Evolutionary conservation across 1,140 invertebrate species (phyloP), one percentile per base, ranked within the genome.

Genomic region (Solenopsis invicta): DNA sequence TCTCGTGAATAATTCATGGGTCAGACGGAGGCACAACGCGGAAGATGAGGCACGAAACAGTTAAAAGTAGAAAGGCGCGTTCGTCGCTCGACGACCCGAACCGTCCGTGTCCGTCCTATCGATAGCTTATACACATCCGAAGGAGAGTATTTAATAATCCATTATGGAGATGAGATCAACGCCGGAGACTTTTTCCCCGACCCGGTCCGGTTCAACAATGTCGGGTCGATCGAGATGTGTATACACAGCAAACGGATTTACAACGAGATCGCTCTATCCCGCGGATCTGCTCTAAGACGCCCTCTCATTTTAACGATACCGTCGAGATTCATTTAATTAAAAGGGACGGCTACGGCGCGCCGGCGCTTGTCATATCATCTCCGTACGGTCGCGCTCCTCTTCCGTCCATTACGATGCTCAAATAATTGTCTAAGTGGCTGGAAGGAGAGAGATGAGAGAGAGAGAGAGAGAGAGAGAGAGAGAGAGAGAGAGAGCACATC

Each of bases 1-100:
- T 88, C 66, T 66, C 1, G 45, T 89, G 87, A 89, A 89, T 89
- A 88, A 89, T 89, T 89, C 86, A 89, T 89, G 41, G 45, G 45
- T 75, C 61, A 50, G 66, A 85, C 62, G 16, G 54, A 8, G 24
- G 21, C 41, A 10, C 48, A 24, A 18, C 45, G 24, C 54, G 61
- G 67, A 59, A 74, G 67, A 82, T 52, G 67, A 82, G 67, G 52
- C 54, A 74, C 37, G 54, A 61, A 82, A 82, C 67, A 74, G 80
- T 82, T 74, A 74, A 82, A 82, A 59, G 52, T 74, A 56, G 85
- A 82, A 66, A 88, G 72, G 21, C 41, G 66, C 21, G 62, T 21
- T 54, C 52, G 52, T 54, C 12, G 52, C 10, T 21, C 29, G 62
- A 6, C 66, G 12, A 41, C n/a, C 41, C 29, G 18, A 9, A 41